Percentiles rank a stretch among this genome's conserved stretches.
These are phyloP conservation scores for Chalcosyrphus nemorum DNA, from an alignment of 2,888 invertebrate genomes.

Conservation along the genomic window DNA sequence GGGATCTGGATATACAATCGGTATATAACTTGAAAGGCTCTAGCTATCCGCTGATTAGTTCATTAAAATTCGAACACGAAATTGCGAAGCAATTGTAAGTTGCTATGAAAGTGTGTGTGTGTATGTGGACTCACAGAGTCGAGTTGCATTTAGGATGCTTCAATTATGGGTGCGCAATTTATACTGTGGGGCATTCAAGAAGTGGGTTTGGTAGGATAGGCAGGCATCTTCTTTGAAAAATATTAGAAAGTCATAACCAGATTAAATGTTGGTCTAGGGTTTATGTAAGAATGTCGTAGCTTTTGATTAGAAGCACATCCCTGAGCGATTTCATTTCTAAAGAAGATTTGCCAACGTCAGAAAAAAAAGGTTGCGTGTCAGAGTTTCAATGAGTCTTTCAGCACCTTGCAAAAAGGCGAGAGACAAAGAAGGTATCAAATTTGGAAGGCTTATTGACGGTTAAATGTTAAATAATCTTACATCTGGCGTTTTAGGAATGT, in stretches of 20 bases:
- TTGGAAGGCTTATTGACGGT: too few relatives aligned
- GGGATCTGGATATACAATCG: conserved; percentile 4
- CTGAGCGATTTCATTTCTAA: not conserved
- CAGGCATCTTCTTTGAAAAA: not conserved
- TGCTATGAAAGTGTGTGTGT: not conserved
- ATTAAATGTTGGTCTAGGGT: conserved; percentile 1
- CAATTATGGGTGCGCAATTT: conserved; percentile 41
- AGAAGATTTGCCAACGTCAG: not conserved
- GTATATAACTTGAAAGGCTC: not conserved
- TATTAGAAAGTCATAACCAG: conserved; percentile 28
- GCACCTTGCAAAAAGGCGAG: not conserved
- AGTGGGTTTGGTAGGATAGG: conserved; percentile 21
- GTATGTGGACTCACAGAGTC: not conserved
- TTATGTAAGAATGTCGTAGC: not conserved
- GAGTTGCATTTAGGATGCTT: not conserved
- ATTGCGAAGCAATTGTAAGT: conserved; percentile 42
- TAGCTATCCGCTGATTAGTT: conserved; percentile 63
- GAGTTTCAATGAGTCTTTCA: conserved; percentile 2
- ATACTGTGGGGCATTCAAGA: conserved; percentile 52
- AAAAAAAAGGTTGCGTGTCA: not conserved
- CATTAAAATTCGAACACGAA: conserved; percentile 64
- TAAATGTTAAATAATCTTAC: too few relatives aligned
- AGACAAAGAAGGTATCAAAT: not conserved
- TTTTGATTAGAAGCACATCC: not conserved
- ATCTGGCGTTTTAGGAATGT: too few relatives aligned